Base-by-base conservation (phyloP, 1,140 invertebrate genomes). In the Chlorops oryzae region DNA sequence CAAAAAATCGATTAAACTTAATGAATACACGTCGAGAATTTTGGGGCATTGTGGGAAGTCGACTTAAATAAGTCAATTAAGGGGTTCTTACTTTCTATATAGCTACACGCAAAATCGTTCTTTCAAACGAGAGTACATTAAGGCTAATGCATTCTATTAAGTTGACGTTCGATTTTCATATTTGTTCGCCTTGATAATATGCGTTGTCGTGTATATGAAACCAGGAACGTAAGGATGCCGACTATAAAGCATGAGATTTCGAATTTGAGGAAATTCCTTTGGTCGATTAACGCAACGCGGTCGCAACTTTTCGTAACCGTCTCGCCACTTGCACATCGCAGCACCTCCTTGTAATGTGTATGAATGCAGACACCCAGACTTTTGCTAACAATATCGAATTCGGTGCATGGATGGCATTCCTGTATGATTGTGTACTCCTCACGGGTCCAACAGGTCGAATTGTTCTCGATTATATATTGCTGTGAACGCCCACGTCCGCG, bases 191-290 rank as follows among this genome's bases (percentile, higher is more conserved):
- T 62, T 44, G 73, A 73, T 22, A 78, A 45, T 22, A 66, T 47
- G 15, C 67, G 57, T 48, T 71, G 61, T 1, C 68, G 49, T 3
- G 63, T 56, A 57, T 65, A 70, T 37, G 63, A 63, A 3, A 63
- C 43, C 13, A 65, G 47, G 22, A 65, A 69, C 59, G 49, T 48
- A 65, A 80, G 21, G 84, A 88, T 53, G 9, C 83, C 82, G 24
- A 84, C 46, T 0, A 81, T 65, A 59, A 90, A 83, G 71, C 85
- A 84, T 52, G 83, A 80, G 12, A 78, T 78, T 63, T 91, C 84
- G 68, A 95, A 94, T 61, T 87, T 83, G 81, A 90, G 90, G 73
- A 89, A 95, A 37, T 83, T 79, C 47, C 78, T 74, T 66, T 88
- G 85, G 61, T 88, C 86, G 24, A 88, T 75, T 74, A 82, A 86